Evolutionary conservation across 2,888 invertebrate genomes (phyloP).

Genomic region (Xylophagus ater): DNA sequence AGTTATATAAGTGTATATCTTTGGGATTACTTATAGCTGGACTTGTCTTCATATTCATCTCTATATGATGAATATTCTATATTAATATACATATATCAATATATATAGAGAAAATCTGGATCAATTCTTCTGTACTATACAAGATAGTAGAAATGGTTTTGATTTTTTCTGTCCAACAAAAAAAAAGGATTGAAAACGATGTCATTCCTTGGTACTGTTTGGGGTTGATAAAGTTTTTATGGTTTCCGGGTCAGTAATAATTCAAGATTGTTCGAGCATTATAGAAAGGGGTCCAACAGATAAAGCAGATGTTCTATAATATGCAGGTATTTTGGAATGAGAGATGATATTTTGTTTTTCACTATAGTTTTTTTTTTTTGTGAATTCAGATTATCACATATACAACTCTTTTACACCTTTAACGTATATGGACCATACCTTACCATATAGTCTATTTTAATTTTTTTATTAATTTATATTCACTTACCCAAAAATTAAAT

Average conservation of each 20-base stretch:
- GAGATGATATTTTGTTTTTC: too few species aligned
- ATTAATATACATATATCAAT: slow-evolving; percentile 6
- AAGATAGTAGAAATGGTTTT: not conserved
- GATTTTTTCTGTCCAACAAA: slow-evolving; percentile 3
- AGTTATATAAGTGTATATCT: too few species aligned
- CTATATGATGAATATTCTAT: not conserved
- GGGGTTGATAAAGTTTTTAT: slow-evolving; percentile 19
- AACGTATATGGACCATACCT: too few species aligned
- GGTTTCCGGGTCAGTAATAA: slow-evolving; percentile 21
- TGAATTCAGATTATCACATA: too few species aligned
- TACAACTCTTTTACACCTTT: not conserved
- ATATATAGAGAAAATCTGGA: too few species aligned
- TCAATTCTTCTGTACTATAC: too few species aligned
- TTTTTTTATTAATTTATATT: too few species aligned
- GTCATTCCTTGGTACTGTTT: slow-evolving; percentile 11
- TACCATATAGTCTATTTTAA: too few species aligned
- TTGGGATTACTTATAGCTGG: too few species aligned
- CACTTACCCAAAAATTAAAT: too few species aligned
- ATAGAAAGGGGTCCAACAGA: slow-evolving; percentile 4
- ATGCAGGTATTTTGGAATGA: not conserved
- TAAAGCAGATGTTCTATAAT: not conserved
- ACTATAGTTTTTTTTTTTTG: too few species aligned
- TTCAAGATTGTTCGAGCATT: slow-evolving; percentile 18
- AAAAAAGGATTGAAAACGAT: slow-evolving; percentile 16
- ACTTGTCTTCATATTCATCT: too few species aligned